Evolutionary conservation across 1,140 invertebrate genomes (phyloP).

Genomic region (Drosophila hydei): DNA sequence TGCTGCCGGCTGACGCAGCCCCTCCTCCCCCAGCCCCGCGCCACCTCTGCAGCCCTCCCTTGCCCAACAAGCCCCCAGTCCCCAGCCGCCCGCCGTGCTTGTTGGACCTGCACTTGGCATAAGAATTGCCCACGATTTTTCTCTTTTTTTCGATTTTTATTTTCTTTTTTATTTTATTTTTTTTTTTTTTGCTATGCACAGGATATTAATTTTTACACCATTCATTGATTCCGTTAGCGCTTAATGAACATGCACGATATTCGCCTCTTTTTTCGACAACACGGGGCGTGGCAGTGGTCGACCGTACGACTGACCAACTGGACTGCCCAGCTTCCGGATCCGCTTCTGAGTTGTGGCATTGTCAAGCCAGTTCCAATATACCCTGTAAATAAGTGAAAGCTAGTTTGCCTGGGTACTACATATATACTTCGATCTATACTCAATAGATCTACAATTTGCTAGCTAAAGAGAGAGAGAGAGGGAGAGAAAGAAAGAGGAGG

Average conservation of each 20-base stretch:
- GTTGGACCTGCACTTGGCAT: conserved; percentile 14
- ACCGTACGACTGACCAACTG: conserved; percentile 21
- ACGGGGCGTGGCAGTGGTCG: conserved; percentile 14
- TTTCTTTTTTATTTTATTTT: not conserved
- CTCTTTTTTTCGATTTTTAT: conserved; percentile 27
- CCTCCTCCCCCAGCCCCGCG: not conserved
- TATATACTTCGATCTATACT: no score
- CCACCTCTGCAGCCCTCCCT: not conserved
- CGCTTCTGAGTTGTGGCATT: conserved; percentile 12
- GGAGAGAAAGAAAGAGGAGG: no score
- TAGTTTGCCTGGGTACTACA: no score
- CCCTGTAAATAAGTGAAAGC: conserved; percentile 1
- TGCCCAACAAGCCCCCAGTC: not conserved
- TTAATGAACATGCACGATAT: conserved; percentile 66
- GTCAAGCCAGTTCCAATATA: not conserved
- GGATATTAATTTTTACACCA: conserved; percentile 84
- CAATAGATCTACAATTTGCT: no score
- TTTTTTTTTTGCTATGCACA: conserved; percentile 42
- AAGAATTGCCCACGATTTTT: conserved; percentile 34
- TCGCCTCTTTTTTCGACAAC: not conserved
- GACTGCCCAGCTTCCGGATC: conserved; percentile 56
- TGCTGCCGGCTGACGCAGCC: conserved; percentile 65
- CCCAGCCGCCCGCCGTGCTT: not conserved
- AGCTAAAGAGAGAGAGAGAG: no score
- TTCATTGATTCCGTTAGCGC: conserved; percentile 80